Evolutionary conservation across 2,888 invertebrate species (phyloP).

Genomic region (Ochropleura plecta): DNA sequence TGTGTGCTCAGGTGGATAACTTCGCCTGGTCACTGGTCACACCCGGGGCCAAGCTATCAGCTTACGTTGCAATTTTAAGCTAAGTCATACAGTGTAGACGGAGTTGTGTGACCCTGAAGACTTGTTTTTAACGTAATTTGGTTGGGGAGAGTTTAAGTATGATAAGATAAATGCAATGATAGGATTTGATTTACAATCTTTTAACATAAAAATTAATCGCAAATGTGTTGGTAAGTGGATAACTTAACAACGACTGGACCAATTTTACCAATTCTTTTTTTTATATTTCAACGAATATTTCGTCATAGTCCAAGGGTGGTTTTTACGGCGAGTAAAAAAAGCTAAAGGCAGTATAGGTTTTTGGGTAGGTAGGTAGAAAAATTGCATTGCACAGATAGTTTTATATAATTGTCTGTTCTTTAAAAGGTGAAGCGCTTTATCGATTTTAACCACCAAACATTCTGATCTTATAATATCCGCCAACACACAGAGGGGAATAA

Average conservation of each 20-base stretch:
- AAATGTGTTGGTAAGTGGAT: no score
- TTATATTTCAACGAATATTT: no score
- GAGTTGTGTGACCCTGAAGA: slow-evolving; percentile 1
- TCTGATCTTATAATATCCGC: not conserved
- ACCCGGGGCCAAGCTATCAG: not conserved
- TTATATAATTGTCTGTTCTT: not conserved
- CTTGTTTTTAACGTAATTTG: not conserved
- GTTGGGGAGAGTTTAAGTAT: not conserved
- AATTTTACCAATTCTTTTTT: no score
- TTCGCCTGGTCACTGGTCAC: slow-evolving; percentile 15
- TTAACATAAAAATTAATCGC: no score
- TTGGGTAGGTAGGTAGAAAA: no score
- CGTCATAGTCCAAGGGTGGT: no score
- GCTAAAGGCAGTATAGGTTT: no score
- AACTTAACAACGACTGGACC: no score
- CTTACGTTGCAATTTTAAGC: not conserved
- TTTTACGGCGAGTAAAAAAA: no score
- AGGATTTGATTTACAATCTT: not conserved
- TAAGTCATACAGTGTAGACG: slow-evolving; percentile 4
- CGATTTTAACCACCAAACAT: not conserved
- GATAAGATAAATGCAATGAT: not conserved
- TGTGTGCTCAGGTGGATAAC: slow-evolving; percentile 39
- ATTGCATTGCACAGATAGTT: no score
- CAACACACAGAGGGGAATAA: not conserved
- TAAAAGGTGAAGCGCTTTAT: not conserved